Conservation (phyloP, 1,140 invertebrate species). For the Pollicipes pollicipes region DNA sequence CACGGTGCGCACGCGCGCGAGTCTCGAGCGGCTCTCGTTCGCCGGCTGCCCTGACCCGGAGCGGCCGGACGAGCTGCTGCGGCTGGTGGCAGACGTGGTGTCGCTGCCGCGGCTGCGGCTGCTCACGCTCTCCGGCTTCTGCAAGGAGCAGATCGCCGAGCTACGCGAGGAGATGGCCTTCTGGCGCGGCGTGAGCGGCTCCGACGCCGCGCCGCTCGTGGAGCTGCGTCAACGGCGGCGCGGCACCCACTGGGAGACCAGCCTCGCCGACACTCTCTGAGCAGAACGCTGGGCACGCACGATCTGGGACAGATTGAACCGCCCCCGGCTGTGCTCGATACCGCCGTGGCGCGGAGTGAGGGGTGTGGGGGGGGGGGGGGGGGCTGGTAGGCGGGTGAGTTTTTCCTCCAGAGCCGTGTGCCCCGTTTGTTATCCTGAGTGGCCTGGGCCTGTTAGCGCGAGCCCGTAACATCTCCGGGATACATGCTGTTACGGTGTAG, state of each 20-base stretch:
- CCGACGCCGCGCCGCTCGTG: background rate
- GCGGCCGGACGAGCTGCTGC: background rate
- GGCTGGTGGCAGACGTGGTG: background rate
- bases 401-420: too few species aligned
- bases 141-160: background rate
- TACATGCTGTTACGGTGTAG: too few species aligned
- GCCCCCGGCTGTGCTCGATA: too few species aligned
- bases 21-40: background rate
- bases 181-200: background rate
- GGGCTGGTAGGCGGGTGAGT: too few species aligned
- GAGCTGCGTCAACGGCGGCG: background rate
- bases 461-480: too few species aligned
- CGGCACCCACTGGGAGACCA: background rate
- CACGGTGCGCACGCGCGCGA: background rate
- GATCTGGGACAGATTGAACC: too few species aligned
- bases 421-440: too few species aligned
- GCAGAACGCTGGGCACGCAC: too few species aligned
- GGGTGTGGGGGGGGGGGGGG: too few species aligned
- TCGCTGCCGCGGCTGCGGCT: background rate
- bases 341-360: too few species aligned
- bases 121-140: background rate
- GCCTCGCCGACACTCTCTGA: too few species aligned
- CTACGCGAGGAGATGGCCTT: background rate
- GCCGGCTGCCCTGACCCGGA: background rate
- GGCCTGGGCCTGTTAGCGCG: too few species aligned